Evolutionary conservation across 2,797 vertebrate genomes (phyloP), one percentile per base, ranked within the genome.

Genomic region (Neoniphon sammara): DNA sequence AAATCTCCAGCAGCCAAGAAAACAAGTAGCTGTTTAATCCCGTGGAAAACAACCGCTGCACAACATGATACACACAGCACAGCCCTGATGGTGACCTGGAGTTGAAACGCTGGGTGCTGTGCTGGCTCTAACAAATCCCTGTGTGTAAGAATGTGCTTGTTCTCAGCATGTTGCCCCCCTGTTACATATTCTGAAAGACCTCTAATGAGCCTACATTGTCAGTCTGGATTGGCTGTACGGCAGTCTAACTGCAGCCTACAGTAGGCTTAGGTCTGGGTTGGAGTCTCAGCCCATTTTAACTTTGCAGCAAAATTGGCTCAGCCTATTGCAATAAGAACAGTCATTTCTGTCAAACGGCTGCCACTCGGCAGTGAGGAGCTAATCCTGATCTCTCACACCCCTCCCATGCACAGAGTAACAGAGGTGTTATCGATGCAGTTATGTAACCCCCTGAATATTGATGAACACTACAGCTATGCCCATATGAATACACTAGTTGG

Each of bases 401-500:
- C 77, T 82, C 69, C 52, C 66, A 80, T 86, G 60, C 82, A 71
- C 62, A 68, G 58, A 67, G 78, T 53, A 65, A 82, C 57, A 80
- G 87, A 75, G 67, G 73, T 85, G 77, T 84, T 78, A 84, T 86
- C 64, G 60, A 91, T 82, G 81, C 73, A 47, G 81, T 93, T 92
- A 88, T 75, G 70, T 80, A 92, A 91, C 80, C 58, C 21, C 52
- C 63, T 90, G 89, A 90, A 90, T 91, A 91, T 88, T 90, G 88
- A 90, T 88, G 81, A 89, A 82, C 66, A 81, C 75, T 59, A 75
- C 59, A 80, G 79, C 81, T 71, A 80, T 64, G 54, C 73, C 73
- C 81, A 70, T 82, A 78, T 60, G 71, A 80, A 72, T 70, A 57
- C 71, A 70, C 9, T 4, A 57, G 39, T 78, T 61, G 54, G 66